phyloP scores from a whole-genome alignment of 2,113 vertebrate species.

The Camelus dromedarius region DNA sequence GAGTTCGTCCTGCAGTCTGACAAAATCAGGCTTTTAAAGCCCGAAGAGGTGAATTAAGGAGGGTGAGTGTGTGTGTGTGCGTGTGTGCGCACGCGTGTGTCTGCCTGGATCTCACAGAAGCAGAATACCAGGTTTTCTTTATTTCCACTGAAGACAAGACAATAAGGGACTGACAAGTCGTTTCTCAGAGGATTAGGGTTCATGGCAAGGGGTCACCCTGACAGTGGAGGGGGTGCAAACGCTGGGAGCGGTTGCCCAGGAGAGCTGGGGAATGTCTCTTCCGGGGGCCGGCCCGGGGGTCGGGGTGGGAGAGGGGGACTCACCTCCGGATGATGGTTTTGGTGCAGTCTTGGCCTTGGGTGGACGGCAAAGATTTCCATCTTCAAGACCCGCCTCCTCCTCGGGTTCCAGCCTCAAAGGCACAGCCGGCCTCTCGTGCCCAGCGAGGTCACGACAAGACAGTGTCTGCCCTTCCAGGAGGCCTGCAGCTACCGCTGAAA shows the following conservation, averaged over 20 bases:
- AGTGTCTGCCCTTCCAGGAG: constrained; percentile 62
- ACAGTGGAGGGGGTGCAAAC: neutral
- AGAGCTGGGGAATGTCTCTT: constrained; percentile 56
- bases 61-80: neutral
- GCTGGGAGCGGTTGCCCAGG: constrained; percentile 52
- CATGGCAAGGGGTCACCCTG: constrained; percentile 28
- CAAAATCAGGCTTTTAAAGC: constrained; percentile 34
- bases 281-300: neutral
- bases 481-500: neutral
- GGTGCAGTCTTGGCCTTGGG: neutral
- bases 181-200: constrained; percentile 56
- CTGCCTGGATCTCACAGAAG: neutral
- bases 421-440: constrained; percentile 49
- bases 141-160: constrained; percentile 43
- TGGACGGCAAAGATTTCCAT: neutral
- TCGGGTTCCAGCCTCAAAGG: constrained; percentile 35
- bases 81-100: neutral
- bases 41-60: neutral
- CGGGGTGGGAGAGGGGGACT: neutral
- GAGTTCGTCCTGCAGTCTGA: constrained; percentile 1
- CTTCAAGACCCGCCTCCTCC: neutral
- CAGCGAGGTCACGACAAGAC: constrained; percentile 53
- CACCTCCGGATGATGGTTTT: constrained; percentile 15
- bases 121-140: constrained; percentile 13
- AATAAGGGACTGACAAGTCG: constrained; percentile 56